Percentiles rank a stretch among this genome's conserved stretches.
phyloP scores from a whole-genome alignment of 2,888 invertebrate species.

The Halocaridina rubra region DNA sequence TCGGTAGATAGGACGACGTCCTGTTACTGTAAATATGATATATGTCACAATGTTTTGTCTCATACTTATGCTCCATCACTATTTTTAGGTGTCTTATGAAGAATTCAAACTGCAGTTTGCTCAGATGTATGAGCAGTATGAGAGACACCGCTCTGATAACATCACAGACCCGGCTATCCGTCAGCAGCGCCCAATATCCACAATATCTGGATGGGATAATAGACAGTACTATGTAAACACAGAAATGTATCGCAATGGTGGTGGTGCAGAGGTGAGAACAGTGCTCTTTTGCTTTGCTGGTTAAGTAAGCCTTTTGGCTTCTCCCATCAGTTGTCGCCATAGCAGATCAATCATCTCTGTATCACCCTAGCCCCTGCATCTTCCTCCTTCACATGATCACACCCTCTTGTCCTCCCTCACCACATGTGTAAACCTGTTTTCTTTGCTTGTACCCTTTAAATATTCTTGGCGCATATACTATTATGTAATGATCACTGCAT shows the following conservation, averaged over 20 bases:
- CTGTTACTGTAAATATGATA: too few species aligned
- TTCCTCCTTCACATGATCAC: background rate
- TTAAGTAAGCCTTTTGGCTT: too few species aligned
- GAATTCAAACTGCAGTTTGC: constrained; percentile 97
- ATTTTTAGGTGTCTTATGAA: constrained; percentile 89
- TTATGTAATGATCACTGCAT: too few species aligned
- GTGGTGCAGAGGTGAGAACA: constrained; percentile 22
- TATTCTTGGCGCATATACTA: too few species aligned
- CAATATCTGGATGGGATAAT: constrained; percentile 81
- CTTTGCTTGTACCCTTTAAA: too few species aligned
- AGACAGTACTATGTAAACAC: constrained; percentile 60
- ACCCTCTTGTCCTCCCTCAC: too few species aligned
- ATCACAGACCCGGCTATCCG: constrained; percentile 94
- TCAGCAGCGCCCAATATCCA: constrained; percentile 93
- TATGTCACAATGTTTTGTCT: too few species aligned
- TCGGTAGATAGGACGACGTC: too few species aligned
- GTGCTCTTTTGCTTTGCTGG: background rate
- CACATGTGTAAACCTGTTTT: too few species aligned
- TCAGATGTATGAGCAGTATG: constrained; percentile 97
- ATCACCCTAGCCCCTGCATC: too few species aligned
- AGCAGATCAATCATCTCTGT: too few species aligned
- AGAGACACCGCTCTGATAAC: constrained; percentile 91
- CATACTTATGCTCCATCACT: background rate
- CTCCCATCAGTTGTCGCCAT: too few species aligned
- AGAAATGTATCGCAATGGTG: constrained; percentile 49